phyloP scores from a whole-genome alignment of 2,113 vertebrate genomes.

The Varanus komodoensis region DNA sequence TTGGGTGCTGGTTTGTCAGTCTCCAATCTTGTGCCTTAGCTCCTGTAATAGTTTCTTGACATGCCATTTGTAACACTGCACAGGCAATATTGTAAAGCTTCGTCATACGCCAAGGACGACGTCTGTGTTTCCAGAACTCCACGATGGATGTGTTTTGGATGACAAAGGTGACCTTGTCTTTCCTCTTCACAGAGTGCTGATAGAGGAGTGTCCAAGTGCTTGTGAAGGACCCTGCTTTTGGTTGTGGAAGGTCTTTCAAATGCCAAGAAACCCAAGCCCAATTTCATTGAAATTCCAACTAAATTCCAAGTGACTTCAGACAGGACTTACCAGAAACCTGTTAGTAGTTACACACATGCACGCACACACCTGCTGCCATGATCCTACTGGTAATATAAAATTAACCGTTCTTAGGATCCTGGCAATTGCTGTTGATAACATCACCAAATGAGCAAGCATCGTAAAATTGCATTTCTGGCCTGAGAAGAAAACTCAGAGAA shows the following conservation, averaged over 20 bases:
- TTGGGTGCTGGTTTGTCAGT: too few relatives aligned
- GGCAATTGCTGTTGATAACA: too few relatives aligned
- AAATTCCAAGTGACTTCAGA: background rate
- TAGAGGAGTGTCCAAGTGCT: background rate
- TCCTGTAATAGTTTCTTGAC: background rate
- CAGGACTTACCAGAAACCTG: background rate
- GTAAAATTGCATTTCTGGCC: background rate
- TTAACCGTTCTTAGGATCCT: background rate
- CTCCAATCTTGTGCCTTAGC: too few relatives aligned
- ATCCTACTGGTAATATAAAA: background rate
- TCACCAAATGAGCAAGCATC: background rate
- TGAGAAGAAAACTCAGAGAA: background rate
- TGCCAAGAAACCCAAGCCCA: background rate
- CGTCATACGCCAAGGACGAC: background rate
- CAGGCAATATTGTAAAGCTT: background rate
- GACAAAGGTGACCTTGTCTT: background rate
- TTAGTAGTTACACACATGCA: too few relatives aligned
- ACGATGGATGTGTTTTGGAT: background rate
- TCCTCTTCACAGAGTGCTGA: background rate
- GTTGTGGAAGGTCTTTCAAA: background rate
- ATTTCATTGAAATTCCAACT: background rate
- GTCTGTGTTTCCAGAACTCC: background rate
- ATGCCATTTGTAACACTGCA: background rate
- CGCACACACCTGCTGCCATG: background rate
- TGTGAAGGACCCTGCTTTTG: background rate